These are phyloP conservation scores for Ceratosolen fusciceps DNA, from an alignment of 1,140 invertebrate genomes.

Conservation along the genomic window DNA sequence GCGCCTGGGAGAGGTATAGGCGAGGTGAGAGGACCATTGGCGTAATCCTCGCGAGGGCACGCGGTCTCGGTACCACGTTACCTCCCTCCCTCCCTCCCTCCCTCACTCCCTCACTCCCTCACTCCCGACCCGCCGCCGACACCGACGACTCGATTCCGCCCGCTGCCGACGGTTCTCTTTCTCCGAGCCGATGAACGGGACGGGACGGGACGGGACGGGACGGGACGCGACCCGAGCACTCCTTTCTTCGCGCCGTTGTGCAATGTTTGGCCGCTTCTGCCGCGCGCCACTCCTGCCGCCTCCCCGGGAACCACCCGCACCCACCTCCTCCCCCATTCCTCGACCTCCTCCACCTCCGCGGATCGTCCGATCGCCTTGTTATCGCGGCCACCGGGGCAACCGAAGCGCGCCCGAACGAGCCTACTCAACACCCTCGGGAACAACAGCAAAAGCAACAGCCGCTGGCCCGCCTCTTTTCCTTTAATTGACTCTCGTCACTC, in stretches of 20 bases:
- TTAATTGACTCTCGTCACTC: too few species aligned
- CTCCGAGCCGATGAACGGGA: constrained; percentile 12
- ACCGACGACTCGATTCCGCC: background rate
- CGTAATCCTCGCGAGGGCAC: constrained; percentile 48
- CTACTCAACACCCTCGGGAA: too few species aligned
- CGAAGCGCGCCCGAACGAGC: too few species aligned
- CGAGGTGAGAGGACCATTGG: constrained; percentile 53
- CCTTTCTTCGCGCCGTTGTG: constrained; percentile 27
- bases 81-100: background rate
- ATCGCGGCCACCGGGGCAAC: too few species aligned
- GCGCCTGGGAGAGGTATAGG: constrained; percentile 17
- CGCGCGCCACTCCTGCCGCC: background rate
- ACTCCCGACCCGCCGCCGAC: background rate
- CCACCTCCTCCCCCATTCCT: background rate
- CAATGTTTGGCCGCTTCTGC: constrained; percentile 25
- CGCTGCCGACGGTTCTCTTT: background rate
- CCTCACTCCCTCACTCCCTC: background rate
- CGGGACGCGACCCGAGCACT: constrained; percentile 10
- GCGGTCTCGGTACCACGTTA: background rate
- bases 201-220: too few species aligned
- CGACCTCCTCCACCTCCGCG: background rate
- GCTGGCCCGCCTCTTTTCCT: too few species aligned
- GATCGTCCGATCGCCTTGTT: too few species aligned
- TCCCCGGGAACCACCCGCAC: background rate
- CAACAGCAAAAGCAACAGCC: too few species aligned